Base-by-base conservation (phyloP, 2,797 vertebrate species). In the Fratercula arctica region DNA sequence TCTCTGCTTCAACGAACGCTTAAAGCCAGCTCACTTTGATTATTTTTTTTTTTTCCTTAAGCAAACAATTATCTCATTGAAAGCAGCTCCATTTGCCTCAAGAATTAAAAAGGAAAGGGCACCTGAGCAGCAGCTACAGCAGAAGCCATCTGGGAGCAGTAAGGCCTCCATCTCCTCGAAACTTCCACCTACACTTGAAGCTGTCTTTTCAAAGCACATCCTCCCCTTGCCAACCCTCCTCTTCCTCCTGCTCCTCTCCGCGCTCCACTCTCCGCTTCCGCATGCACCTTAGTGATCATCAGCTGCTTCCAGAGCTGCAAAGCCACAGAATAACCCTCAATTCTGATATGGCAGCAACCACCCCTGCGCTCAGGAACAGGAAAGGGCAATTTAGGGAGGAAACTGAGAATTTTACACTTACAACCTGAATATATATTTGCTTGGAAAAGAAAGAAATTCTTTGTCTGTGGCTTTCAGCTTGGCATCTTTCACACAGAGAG, bases 121-220 rank as follows among this genome's bases (percentile, higher is more conserved):
- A 63, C 10, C 13, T 72, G n/a, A 89, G 56, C 80, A 95, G 54
- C 74, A 89, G 60, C 61, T 69, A 56, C 61, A 89, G 69, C 48
- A 90, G 45, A 83, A 93, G 80, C 35, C 53, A 84, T 13, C 25
- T 0, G 0, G 35, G 48, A 63, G 23, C 45, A 90, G 41, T 41
- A 4, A 81, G 39, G n/a, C 16, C 54, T 79, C 57, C 66, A 75
- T 66, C 13, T 94, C 81, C 68, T 69, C 19, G 1, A 41, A 80
- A 76, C 37, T 85, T 76, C 46, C 75, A 85, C 89, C 85, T 64
- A 85, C 48, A 84, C 6, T 51, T 93, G 54, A 48, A 92, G 70
- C 84, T 73, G 43, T 25, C 68, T 87, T 59, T 64, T 19, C 63
- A 59, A 75, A 89, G 23, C 41, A 64, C 2, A 0, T 50, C 64